These are phyloP conservation scores for Parapristionchus giblindavisi DNA, from an alignment of 2,888 invertebrate species.

Conservation along the genomic window DNA sequence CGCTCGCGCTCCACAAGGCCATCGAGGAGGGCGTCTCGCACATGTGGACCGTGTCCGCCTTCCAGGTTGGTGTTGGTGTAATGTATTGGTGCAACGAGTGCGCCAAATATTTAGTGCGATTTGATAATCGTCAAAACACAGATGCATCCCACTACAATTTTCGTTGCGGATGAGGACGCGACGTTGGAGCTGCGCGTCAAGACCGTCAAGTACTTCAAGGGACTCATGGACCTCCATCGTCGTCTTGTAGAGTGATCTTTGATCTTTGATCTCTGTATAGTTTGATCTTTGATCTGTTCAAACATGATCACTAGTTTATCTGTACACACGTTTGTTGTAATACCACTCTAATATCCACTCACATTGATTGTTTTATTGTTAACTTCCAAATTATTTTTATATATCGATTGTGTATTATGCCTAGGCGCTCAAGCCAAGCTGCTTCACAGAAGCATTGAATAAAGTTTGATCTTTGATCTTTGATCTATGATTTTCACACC, in stretches of 20 bases:
- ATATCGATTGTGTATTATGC: too few relatives aligned
- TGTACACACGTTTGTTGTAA: background rate
- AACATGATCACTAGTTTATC: background rate
- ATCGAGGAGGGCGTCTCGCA: conserved; percentile 98
- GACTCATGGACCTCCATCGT: conserved; percentile 70
- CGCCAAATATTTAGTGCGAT: background rate
- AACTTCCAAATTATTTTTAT: too few relatives aligned
- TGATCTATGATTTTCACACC: conserved; percentile 21
- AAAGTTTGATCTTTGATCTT: conserved; percentile 2
- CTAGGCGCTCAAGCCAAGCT: too few relatives aligned
- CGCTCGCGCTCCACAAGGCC: conserved; percentile 94
- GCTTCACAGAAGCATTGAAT: background rate
- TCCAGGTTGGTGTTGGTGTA: conserved; percentile 75
- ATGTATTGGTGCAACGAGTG: background rate
- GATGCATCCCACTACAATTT: conserved; percentile 84
- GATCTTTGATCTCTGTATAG: background rate
- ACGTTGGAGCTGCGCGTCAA: conserved; percentile 87
- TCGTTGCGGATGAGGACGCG: conserved; percentile 96
- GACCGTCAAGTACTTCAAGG: conserved; percentile 97
- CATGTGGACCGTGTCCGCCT: conserved; percentile 99
- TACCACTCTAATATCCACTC: background rate
- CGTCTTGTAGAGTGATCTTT: conserved; percentile 55
- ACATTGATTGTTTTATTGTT: too few relatives aligned
- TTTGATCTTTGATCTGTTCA: conserved; percentile 1
- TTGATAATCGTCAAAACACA: conserved; percentile 1